Evolutionary conservation across 2,113 vertebrate genomes (phyloP).

Genomic region (Trematomus loennbergii): DNA sequence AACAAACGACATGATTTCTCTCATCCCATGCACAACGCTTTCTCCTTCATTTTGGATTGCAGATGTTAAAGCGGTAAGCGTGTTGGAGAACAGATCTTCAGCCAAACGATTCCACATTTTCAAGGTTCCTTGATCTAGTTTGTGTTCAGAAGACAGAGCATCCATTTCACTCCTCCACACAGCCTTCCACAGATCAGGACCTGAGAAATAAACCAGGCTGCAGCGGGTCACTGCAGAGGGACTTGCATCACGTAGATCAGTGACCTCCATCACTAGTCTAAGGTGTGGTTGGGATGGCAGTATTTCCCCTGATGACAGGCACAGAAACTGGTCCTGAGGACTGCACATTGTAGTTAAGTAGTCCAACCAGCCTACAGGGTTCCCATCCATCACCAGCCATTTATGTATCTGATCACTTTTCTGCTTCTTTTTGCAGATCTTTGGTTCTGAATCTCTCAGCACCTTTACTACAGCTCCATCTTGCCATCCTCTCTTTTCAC

Average conservation of each 20-base stretch:
- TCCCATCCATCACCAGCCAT: constrained; percentile 89
- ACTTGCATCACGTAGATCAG: constrained; percentile 77
- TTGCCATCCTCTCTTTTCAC: constrained; percentile 77
- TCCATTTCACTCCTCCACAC: constrained; percentile 83
- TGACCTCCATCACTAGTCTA: constrained; percentile 85
- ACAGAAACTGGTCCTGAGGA: constrained; percentile 71
- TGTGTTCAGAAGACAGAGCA: constrained; percentile 70
- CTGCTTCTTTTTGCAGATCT: constrained; percentile 3
- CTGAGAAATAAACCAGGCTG: constrained; percentile 82
- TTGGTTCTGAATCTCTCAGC: constrained; percentile 61
- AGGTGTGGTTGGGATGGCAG: constrained; percentile 56
- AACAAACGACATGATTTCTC: constrained; percentile 84
- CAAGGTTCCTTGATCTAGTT: constrained; percentile 69
- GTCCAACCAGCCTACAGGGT: constrained; percentile 85
- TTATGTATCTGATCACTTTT: constrained; percentile 42
- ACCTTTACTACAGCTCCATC: constrained; percentile 80
- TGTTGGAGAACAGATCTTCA: constrained; percentile 82
- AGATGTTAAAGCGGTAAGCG: constrained; percentile 64
- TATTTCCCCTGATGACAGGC: constrained; percentile 83
- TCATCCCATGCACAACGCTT: constrained; percentile 70
- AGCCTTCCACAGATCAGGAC: constrained; percentile 83
- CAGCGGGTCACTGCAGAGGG: constrained; percentile 83
- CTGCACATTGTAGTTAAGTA: constrained; percentile 81
- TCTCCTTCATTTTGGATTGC: constrained; percentile 62
- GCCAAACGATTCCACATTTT: constrained; percentile 81